These are phyloP conservation scores for Arbacia lixula DNA, from an alignment of 53 echinoderm and acorn worm genomes.

Conservation along the genomic window DNA sequence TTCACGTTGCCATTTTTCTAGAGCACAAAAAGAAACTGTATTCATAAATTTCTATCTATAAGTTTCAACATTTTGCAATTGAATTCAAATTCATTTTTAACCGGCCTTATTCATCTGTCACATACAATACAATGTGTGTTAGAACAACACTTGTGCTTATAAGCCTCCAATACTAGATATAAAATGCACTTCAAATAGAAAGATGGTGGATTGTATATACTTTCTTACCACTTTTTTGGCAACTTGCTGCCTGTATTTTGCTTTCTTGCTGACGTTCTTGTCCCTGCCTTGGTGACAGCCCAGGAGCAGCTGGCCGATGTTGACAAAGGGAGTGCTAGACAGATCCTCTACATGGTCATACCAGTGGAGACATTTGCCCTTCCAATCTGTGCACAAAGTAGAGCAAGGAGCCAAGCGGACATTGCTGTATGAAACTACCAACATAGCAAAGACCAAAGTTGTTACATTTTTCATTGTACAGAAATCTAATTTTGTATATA, in stretches of 20 bases:
- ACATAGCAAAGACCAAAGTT: too few relatives aligned
- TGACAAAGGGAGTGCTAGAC: slow-evolving; percentile 62
- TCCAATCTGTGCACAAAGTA: too few relatives aligned
- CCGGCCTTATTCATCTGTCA: too few relatives aligned
- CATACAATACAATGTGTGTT: too few relatives aligned
- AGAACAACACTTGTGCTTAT: too few relatives aligned
- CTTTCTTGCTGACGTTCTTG: slow-evolving; percentile 73
- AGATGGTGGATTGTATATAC: too few relatives aligned
- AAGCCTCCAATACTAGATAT: too few relatives aligned
- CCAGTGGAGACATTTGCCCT: slow-evolving; percentile 70
- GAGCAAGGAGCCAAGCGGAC: neutral
- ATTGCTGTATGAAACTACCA: neutral
- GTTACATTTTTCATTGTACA: too few relatives aligned
- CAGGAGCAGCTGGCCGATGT: slow-evolving; percentile 65
- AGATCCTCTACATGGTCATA: slow-evolving; percentile 40
- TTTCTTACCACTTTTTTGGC: slow-evolving; percentile 45
- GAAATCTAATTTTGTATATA: too few relatives aligned
- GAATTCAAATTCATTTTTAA: neutral
- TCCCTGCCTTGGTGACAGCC: slow-evolving; percentile 80
- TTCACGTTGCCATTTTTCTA: slow-evolving; percentile 1
- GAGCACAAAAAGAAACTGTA: neutral
- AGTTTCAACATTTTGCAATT: neutral
- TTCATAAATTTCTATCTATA: neutral
- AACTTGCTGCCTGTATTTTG: slow-evolving; percentile 62
- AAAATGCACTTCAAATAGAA: too few relatives aligned